Percentiles rank a stretch among this genome's conserved stretches.
Evolutionary conservation across 2,113 vertebrate genomes (phyloP).

Genomic region (Pseudorectes ferrugineus): DNA sequence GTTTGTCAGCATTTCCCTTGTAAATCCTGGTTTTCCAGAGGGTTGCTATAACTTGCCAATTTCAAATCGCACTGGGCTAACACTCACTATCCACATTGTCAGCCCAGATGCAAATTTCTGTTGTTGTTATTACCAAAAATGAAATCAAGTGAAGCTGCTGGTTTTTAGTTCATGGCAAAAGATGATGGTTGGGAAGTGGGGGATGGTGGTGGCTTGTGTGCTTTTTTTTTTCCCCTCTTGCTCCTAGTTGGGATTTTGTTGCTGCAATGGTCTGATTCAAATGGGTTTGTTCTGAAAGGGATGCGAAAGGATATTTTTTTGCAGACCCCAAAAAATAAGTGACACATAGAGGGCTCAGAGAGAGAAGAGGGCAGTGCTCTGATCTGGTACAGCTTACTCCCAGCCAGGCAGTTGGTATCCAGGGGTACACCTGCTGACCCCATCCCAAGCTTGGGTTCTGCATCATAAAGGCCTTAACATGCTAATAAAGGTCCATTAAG

Average conservation of each 20-base stretch:
- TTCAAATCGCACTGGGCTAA: conserved; percentile 50
- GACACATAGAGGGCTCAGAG: background rate
- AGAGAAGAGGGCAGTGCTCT: background rate
- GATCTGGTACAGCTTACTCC: background rate
- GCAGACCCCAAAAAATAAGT: background rate
- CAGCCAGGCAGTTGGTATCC: background rate
- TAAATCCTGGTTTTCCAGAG: conserved; percentile 48
- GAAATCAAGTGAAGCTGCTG: conserved; percentile 61
- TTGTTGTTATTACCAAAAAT: conserved; percentile 62
- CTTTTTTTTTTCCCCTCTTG: background rate
- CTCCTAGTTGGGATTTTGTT: background rate
- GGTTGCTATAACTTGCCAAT: conserved; percentile 37
- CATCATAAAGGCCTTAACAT: background rate
- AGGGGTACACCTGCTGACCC: background rate
- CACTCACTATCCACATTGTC: background rate
- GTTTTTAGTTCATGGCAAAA: conserved; percentile 23
- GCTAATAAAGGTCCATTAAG: background rate
- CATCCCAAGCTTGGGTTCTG: background rate
- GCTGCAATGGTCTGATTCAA: background rate
- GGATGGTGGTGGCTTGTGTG: background rate
- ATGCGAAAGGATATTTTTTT: background rate
- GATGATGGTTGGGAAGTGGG: background rate
- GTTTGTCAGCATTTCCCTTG: conserved; percentile 52
- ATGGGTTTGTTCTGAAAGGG: background rate
- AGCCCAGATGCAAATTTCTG: conserved; percentile 58